A percentile compares a stretch with the other conserved stretches of the same genome.
Conservation (phyloP, 1,140 invertebrate genomes). For the Calliopsis andreniformis region DNA sequence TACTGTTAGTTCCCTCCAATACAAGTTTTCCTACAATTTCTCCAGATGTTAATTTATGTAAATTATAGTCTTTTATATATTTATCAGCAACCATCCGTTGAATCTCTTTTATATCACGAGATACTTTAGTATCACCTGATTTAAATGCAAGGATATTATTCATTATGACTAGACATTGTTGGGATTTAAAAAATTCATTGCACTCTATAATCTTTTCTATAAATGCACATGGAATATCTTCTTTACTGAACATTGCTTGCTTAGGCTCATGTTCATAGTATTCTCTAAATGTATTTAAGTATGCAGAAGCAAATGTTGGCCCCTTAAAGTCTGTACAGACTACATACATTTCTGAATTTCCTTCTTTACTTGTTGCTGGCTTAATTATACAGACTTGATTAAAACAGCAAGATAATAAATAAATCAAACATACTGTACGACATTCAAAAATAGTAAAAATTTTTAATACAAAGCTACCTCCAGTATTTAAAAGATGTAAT, state of each 20-base stretch:
- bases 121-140: neutral
- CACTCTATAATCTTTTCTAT: slow-evolving; percentile 86
- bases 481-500: slow-evolving; percentile 85
- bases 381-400: slow-evolving; percentile 89
- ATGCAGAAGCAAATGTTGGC: slow-evolving; percentile 72
- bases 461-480: slow-evolving; percentile 93
- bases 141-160: slow-evolving; percentile 84
- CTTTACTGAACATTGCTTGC: slow-evolving; percentile 83
- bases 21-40: slow-evolving; percentile 66
- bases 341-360: slow-evolving; percentile 96
- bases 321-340: slow-evolving; percentile 88
- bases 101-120: slow-evolving; percentile 48
- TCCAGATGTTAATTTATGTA: slow-evolving; percentile 55
- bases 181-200: slow-evolving; percentile 84
- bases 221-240: slow-evolving; percentile 86
- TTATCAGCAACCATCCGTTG: slow-evolving; percentile 59
- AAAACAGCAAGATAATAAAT: slow-evolving; percentile 90
- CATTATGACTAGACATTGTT: slow-evolving; percentile 85
- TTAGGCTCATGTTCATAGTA: slow-evolving; percentile 78
- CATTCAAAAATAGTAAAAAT: slow-evolving; percentile 96
- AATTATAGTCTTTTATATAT: slow-evolving; percentile 66
- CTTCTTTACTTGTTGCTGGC: slow-evolving; percentile 94
- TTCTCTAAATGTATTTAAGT: slow-evolving; percentile 80
- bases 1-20: slow-evolving; percentile 17
- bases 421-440: slow-evolving; percentile 89